phyloP scores from a whole-genome alignment of 2,797 vertebrate species.

The Characodon lateralis region DNA sequence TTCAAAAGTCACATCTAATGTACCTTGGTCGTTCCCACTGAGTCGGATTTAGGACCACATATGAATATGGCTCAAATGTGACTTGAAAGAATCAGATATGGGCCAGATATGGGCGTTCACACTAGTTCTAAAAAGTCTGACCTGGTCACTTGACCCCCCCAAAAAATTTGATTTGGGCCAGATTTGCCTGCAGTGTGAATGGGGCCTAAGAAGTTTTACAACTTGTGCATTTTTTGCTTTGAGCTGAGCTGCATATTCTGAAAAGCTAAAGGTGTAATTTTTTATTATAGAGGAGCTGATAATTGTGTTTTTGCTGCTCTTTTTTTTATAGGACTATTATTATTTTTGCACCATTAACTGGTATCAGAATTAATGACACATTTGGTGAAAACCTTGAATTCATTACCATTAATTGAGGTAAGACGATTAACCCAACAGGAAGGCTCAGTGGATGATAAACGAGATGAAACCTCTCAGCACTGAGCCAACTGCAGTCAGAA shows the following conservation, averaged over 20 bases:
- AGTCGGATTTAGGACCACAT: too few relatives aligned
- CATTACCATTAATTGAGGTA: slow-evolving; percentile 56
- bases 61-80: too few relatives aligned
- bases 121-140: too few relatives aligned
- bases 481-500: slow-evolving; percentile 61
- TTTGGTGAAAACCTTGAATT: slow-evolving; percentile 43
- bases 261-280: slow-evolving; percentile 4
- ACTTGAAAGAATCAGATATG: too few relatives aligned
- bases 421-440: slow-evolving; percentile 47
- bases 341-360: slow-evolving; percentile 43
- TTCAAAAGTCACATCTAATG: too few relatives aligned
- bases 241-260: background rate
- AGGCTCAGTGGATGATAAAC: slow-evolving; percentile 54
- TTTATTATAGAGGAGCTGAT: slow-evolving; percentile 6
- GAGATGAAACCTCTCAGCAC: slow-evolving; percentile 43
- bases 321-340: slow-evolving; percentile 2
- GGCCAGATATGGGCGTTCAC: too few relatives aligned
- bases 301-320: background rate
- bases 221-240: background rate
- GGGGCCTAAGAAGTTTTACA: background rate
- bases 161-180: too few relatives aligned
- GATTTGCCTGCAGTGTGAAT: too few relatives aligned
- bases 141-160: too few relatives aligned
- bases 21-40: too few relatives aligned
- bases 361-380: slow-evolving; percentile 47